Base-by-base conservation (phyloP, 2,888 invertebrate genomes). In the Andricus quercusramuli region DNA sequence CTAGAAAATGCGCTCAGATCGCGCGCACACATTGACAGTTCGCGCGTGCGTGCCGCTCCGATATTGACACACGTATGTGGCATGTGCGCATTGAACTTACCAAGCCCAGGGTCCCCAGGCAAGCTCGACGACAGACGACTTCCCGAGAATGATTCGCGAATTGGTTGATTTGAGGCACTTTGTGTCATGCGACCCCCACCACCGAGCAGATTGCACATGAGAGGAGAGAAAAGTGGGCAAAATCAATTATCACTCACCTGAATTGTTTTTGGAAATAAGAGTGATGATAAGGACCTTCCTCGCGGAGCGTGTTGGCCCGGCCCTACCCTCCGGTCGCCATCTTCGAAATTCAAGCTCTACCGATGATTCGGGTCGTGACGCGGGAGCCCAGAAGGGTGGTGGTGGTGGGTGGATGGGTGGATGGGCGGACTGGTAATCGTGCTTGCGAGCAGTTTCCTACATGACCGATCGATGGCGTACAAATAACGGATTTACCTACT, bases 51-150 rank as follows among this genome's bases (percentile, higher is more conserved):
- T 51, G 17, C 78, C 81, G 44, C 78, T 82, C 80, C 78, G 64
- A 67, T 81, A 78, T 83, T 86, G 88, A 87, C 87, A 90, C 86
- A 89, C 87, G 89, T 88, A 86, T 89, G 90, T 91, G 89, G 89
- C 88, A 86, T 89, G 90, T 91, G 89, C 90, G 91, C 91, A 91
- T 92, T 92, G 92, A 91, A 92, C 91, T 92, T 92, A 89, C 92
- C 91, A 86, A 87, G 74, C 77, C 62, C 56, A n/a, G 62, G 62
- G 62, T 62, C 22, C 62, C 25, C 62, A 82, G 70, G 77, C 79
- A 68, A 84, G 79, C 79, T 59, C 78, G 77, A 59, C 29, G 77
- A 78, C 80, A 74, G 77, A 59, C 29, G 77, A 78, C 80, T 65
- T 83, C 80, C 51, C 32, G 51, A 62, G 56, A 70, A 32, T 74